Evolutionary conservation across 2,797 vertebrate genomes (phyloP), one percentile per base, ranked within the genome.

Genomic region (Hoplostethus atlanticus): DNA sequence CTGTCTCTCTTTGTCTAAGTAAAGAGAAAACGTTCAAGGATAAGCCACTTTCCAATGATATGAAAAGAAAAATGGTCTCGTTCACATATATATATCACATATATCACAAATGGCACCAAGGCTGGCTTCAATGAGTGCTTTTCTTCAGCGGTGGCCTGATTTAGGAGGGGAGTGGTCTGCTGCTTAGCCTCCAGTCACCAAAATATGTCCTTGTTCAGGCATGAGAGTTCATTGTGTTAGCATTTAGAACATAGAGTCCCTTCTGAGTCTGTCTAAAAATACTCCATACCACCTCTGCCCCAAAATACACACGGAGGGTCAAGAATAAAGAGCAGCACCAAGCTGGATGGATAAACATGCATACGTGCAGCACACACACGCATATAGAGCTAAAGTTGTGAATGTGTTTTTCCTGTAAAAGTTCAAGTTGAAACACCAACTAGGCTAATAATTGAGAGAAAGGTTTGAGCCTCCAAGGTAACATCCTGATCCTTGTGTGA

Each of bases 191-290:
- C 59, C 69, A 73, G 77, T 53, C 81, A 62, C 56, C 72, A 80
- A 79, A 84, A 57, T 72, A 66, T 77, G 77, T 81, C 85, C 89
- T 88, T 85, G 87, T 89, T 85, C 81, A 88, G 73, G 62, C 89
- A 82, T 64, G 80, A 83, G 78, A 68, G 84, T 88, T 80, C 87
- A 85, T 91, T 90, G 86, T 91, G 89, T 86, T 77, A 71, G 81
- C 67, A 77, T 71, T 80, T 62, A 31, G 86, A 75, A 85, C 88
- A 87, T 34, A 76, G 46, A 81, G 84, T 84, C 79, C 83, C 80
- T 71, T 72, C 51, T 60, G 75, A 86, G 72, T 60, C 50, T 0
- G 71, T 75, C 88, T 93, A 91, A 90, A 93, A 93, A 93, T 93
- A 92, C 84, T 59, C 66, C 73, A 62, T 52, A 59, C 67, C 81